Percentiles rank a stretch among this genome's conserved stretches.
Conservation (phyloP, 2,888 invertebrate genomes). For the Hoplodrina ambigua region DNA sequence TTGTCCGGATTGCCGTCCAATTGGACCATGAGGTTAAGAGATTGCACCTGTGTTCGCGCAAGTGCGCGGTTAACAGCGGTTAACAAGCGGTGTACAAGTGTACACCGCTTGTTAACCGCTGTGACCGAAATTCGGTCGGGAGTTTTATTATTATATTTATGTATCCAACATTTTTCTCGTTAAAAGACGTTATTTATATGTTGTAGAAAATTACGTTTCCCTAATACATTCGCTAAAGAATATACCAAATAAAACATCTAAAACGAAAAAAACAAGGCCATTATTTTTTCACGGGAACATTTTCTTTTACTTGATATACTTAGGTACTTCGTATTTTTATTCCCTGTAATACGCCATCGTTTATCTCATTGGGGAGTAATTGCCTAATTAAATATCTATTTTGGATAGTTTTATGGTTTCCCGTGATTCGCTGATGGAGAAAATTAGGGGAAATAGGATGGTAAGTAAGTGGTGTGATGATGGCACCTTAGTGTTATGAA, state of each 20-base stretch:
- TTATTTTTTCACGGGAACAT: slow-evolving; percentile 20
- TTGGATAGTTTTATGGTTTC: slow-evolving; percentile 51
- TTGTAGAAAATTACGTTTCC: not conserved
- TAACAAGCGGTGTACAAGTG: too few species aligned
- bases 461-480: slow-evolving; percentile 1
- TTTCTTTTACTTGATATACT: slow-evolving; percentile 28
- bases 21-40: not conserved
- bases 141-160: not conserved
- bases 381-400: slow-evolving; percentile 61
- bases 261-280: slow-evolving; percentile 40
- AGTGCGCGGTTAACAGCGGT: too few species aligned
- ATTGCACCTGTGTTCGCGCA: not conserved
- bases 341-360: slow-evolving; percentile 20
- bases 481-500: not conserved
- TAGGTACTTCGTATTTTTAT: slow-evolving; percentile 2
- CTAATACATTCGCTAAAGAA: slow-evolving; percentile 2
- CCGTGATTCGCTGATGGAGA: slow-evolving; percentile 12
- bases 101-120: too few species aligned
- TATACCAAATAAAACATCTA: slow-evolving; percentile 13
- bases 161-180: not conserved
- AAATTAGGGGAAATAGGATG: slow-evolving; percentile 3
- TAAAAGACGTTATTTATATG: not conserved
- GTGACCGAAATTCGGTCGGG: not conserved
- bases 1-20: not conserved
- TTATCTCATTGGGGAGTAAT: slow-evolving; percentile 49